These are phyloP conservation scores for Drosophila chauvacae DNA, from an alignment of 1,140 invertebrate species.

Conservation along the genomic window DNA sequence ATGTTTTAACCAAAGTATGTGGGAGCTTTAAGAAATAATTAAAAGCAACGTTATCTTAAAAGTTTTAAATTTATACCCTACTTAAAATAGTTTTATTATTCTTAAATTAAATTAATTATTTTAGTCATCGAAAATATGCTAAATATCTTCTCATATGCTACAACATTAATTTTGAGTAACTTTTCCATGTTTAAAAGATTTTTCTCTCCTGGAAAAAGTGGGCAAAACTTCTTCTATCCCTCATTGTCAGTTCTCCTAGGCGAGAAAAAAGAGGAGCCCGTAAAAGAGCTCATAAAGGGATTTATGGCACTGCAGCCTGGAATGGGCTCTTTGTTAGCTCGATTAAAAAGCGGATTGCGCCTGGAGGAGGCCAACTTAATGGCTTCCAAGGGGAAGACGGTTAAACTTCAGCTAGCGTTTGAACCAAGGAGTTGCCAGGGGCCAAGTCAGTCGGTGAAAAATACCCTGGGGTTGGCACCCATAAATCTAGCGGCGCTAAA, in stretches of 20 bases:
- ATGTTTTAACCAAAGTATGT: constrained; percentile 73
- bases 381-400: constrained; percentile 29
- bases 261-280: constrained; percentile 15
- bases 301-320: constrained; percentile 66
- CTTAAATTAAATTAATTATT: background rate
- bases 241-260: background rate
- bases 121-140: background rate
- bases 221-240: constrained; percentile 4
- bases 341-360: constrained; percentile 68
- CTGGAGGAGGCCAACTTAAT: constrained; percentile 58
- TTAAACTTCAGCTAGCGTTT: constrained; percentile 19
- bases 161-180: background rate
- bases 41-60: background rate
- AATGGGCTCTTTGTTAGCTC: constrained; percentile 75
- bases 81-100: background rate
- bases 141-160: background rate
- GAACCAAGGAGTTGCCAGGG: constrained; percentile 18
- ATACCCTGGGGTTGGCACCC: constrained; percentile 8
- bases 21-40: background rate
- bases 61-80: no score
- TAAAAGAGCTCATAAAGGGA: constrained; percentile 72
- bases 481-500: constrained; percentile 46
- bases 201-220: background rate
- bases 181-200: constrained; percentile 35
- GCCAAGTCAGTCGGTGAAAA: constrained; percentile 13